Base-by-base conservation (phyloP, 2,113 vertebrate species). In the Notothenia coriiceps region DNA sequence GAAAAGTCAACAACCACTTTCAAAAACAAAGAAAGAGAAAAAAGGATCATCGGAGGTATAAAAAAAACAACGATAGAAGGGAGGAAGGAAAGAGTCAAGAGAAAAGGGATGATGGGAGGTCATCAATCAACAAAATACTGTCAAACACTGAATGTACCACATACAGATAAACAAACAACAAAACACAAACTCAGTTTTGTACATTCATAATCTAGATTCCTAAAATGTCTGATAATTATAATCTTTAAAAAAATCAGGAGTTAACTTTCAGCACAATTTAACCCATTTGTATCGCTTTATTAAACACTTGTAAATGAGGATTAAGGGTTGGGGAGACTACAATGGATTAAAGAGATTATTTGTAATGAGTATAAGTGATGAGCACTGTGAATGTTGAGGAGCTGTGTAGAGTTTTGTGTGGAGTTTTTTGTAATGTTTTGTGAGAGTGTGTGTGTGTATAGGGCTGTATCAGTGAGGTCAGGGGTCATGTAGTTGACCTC, bases 401-500 rank as follows among this genome's bases (percentile, higher is more conserved):
- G 52, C n/a, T 13, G n/a, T 70, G 25, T 51, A 4, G 12, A 49
- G 71, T 40, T 66, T 4, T 68, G 12, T 62, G 17, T 55, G 40
- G 1, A n/a, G 5, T 10, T 13, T 15, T 56, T 55, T 47, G 13
- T 40, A 10, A 15, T 20, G 43, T 40, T 68, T 22, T 67, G n/a
- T 59, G 12, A 56, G 33, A 2, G 22, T 13, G 25, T 17, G 44
- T 54, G 22, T 18, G 7, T 22, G 29, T 13, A 14, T 6, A 67
- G 12, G 11, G 54, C 65, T 40, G 0, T 72, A 80, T 81, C 60
- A 80, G n/a, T 17, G 22, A 55, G 80, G 79, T 86, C 71, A 85
- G 71, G 20, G 83, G 77, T 91, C 68, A 20, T 33, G 72, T 33
- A 82, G 80, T 76, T 88, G 88, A 91, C 86, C 79, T 50, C 35